A percentile compares a stretch with the other conserved stretches of the same genome.
phyloP scores from a whole-genome alignment of 1,140 invertebrate species.

The Meloidogyne floridensis region DNA sequence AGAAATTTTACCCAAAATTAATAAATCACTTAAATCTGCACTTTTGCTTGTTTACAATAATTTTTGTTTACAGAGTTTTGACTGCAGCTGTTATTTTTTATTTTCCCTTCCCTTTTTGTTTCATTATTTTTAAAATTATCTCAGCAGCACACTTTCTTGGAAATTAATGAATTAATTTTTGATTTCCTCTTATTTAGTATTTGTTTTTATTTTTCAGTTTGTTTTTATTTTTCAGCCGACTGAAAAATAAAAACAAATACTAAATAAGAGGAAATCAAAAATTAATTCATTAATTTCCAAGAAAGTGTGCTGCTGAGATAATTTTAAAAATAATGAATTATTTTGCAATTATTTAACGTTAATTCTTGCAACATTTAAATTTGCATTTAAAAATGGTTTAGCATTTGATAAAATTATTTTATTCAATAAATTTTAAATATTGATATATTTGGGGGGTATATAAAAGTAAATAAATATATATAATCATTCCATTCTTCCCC shows the following conservation, averaged over 20 bases:
- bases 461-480: background rate
- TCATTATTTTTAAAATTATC: background rate
- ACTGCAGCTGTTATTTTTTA: background rate
- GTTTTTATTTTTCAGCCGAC: no score
- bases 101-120: background rate
- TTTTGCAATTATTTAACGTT: background rate
- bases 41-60: background rate
- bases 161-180: background rate
- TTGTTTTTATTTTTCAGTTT: no score
- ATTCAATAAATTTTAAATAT: background rate
- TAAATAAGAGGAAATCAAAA: no score
- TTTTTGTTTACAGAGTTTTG: background rate
- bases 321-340: background rate
- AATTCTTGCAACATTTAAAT: background rate
- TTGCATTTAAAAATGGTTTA: background rate
- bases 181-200: no score
- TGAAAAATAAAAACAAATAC: no score
- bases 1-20: background rate
- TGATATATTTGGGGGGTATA: background rate
- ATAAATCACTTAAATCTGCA: background rate
- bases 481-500: background rate
- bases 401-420: constrained; percentile 5
- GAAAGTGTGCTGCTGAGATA: background rate
- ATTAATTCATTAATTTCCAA: background rate
- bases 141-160: background rate